Conservation (phyloP, 2,113 vertebrate genomes). For the Cochlearius cochlearius region DNA sequence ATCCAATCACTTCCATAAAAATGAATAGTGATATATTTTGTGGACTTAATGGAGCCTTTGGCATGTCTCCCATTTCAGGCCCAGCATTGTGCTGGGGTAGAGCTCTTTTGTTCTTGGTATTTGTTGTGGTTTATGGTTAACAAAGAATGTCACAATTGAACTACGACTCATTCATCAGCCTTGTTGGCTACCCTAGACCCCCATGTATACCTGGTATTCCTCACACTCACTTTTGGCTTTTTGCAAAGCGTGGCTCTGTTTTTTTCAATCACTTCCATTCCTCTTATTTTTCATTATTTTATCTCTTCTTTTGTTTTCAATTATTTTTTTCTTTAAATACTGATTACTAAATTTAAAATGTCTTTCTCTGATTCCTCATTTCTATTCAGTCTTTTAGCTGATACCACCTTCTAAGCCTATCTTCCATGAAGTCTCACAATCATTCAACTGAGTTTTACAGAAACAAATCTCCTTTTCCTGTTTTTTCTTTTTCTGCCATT, state of each 20-base stretch:
- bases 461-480: not conserved
- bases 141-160: not conserved
- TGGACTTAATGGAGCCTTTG: conserved; percentile 7
- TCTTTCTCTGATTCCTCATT: not conserved
- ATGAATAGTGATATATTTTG: not conserved
- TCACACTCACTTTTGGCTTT: not conserved
- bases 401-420: not conserved
- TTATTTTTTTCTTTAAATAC: not conserved
- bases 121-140: not conserved
- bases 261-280: not conserved
- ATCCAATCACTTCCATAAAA: not conserved
- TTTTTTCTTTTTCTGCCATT: not conserved
- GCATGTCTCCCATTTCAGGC: not conserved
- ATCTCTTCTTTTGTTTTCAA: not conserved
- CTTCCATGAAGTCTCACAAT: not conserved
- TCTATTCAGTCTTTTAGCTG: not conserved
- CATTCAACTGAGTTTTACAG: not conserved
- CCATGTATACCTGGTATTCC: not conserved
- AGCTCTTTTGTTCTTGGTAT: not conserved
- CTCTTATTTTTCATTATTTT: not conserved
- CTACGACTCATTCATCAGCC: not conserved
- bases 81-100: not conserved
- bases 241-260: not conserved
- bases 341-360: not conserved
- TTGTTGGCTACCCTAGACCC: not conserved